Evolutionary conservation across 2,113 vertebrate genomes (phyloP).

Genomic region (Tachuris rubrigastra): DNA sequence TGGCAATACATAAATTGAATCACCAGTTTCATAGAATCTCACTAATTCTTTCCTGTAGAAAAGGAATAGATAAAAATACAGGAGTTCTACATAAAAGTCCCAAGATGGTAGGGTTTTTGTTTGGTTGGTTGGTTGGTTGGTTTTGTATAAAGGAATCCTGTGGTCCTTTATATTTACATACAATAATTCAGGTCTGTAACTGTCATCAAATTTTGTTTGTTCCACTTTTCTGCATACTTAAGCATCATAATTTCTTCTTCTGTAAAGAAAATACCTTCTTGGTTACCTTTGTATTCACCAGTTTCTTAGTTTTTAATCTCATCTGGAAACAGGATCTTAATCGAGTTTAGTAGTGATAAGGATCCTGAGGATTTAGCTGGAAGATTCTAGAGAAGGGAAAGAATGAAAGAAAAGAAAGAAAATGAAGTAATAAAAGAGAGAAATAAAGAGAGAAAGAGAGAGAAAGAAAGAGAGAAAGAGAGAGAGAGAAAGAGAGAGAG

Average conservation of each 20-base stretch:
- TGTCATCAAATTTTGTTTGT: slow-evolving; percentile 12
- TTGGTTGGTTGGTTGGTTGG: no score
- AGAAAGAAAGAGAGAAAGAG: no score
- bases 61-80: neutral
- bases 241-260: slow-evolving; percentile 22
- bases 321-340: slow-evolving; percentile 47
- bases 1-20: neutral
- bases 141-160: neutral
- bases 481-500: no score
- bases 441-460: no score
- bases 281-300: slow-evolving; percentile 34
- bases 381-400: slow-evolving; percentile 10
- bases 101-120: neutral
- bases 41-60: neutral
- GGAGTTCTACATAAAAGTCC: neutral
- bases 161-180: neutral
- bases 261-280: slow-evolving; percentile 30
- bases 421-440: no score
- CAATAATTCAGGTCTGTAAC: neutral
- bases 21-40: neutral
- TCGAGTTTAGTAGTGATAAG: slow-evolving; percentile 44
- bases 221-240: slow-evolving; percentile 22
- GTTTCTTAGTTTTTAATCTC: slow-evolving; percentile 58
- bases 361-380: slow-evolving; percentile 26
- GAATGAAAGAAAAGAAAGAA: no score